These are phyloP conservation scores for Rallus limicola DNA, from an alignment of 2,113 vertebrate species.

Conservation along the genomic window DNA sequence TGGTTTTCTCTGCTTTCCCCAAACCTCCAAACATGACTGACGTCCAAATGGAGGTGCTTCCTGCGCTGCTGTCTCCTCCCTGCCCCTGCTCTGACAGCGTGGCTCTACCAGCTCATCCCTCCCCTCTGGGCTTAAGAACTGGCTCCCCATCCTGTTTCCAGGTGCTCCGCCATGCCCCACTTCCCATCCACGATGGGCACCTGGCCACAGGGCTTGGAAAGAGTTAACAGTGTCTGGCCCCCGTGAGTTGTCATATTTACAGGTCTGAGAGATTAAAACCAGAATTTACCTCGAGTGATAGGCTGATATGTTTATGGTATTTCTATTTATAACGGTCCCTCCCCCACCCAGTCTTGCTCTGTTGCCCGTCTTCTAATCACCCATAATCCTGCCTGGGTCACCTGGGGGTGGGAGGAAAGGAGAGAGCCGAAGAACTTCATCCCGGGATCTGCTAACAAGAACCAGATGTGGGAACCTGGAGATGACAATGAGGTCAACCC, in stretches of 20 bases:
- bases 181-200: background rate
- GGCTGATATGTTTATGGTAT: slow-evolving; percentile 59
- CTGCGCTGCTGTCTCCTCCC: background rate
- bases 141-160: background rate
- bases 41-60: slow-evolving; percentile 14
- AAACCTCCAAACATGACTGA: background rate
- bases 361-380: slow-evolving; percentile 66
- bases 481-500: slow-evolving; percentile 46
- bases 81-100: accelerated
- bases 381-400: slow-evolving; percentile 76
- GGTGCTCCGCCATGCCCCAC: background rate
- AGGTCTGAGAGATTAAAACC: slow-evolving; percentile 67
- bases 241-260: slow-evolving; percentile 20
- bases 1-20: slow-evolving; percentile 71
- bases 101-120: background rate
- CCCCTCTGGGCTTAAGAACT: accelerated
- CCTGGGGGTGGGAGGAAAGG: slow-evolving; percentile 57
- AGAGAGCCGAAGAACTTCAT: slow-evolving; percentile 60
- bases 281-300: slow-evolving; percentile 61
- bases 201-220: accelerated
- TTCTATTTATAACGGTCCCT: slow-evolving; percentile 77
- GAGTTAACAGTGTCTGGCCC: background rate
- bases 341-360: slow-evolving; percentile 13
- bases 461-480: slow-evolving; percentile 80
- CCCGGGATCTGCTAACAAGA: slow-evolving; percentile 74